Conservation (phyloP, 2,113 vertebrate species). For the Heterotis niloticus region DNA sequence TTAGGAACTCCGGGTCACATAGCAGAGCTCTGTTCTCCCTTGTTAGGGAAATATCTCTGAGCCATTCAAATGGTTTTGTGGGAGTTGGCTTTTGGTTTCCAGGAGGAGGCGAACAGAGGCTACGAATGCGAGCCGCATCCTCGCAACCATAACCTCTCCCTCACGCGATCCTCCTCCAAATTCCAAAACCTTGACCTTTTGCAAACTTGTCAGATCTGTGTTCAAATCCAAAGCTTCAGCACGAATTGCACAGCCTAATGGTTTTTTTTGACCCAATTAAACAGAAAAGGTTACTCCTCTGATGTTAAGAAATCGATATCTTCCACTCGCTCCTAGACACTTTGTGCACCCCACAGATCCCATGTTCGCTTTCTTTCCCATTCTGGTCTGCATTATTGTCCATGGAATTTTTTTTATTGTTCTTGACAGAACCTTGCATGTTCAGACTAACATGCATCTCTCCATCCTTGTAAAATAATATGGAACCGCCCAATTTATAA, state of each 20-base stretch:
- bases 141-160: too few species aligned
- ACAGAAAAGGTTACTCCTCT: constrained; percentile 19
- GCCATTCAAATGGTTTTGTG: constrained; percentile 2
- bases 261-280: constrained; percentile 28
- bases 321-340: not conserved
- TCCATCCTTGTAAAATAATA: too few species aligned
- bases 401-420: too few species aligned
- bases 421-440: too few species aligned
- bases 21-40: constrained; percentile 15
- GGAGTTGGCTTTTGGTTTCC: not conserved
- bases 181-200: constrained; percentile 14
- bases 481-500: too few species aligned
- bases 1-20: constrained; percentile 24
- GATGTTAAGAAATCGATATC: constrained; percentile 26
- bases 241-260: not conserved
- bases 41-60: constrained; percentile 26
- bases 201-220: not conserved
- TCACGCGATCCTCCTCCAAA: too few species aligned
- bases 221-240: not conserved
- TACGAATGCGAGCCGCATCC: not conserved
- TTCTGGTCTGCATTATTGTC: too few species aligned
- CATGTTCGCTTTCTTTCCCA: too few species aligned
- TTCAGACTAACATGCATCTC: too few species aligned
- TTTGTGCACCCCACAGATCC: too few species aligned
- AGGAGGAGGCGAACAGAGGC: not conserved